Base-by-base conservation (phyloP, 1,140 invertebrate genomes). In the Eurosta solidaginis region DNA sequence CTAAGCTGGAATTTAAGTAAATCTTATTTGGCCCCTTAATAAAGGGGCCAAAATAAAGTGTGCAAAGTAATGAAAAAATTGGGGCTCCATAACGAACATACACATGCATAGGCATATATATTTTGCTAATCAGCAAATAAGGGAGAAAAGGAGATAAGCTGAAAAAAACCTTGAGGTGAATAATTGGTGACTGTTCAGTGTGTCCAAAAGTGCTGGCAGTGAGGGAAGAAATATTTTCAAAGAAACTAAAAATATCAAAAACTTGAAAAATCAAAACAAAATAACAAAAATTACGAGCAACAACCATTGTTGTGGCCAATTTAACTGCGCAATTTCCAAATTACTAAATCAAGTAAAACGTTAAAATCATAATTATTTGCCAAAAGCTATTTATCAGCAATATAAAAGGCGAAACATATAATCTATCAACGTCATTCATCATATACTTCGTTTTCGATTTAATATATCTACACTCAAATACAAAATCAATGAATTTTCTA, bases 11-110 rank as follows among this genome's bases (percentile, higher is more conserved):
- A 9, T 47, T 27, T 45, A 45, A 27, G 22, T 47, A 22, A 47
- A 20, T 45, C 45, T 44, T 74, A 14, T 45, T 74, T 47, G 73
- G 73, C 73, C 73, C 73, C 73, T 74, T 74, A 44, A 27, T 74
- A 17, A 47, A 74, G 73, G 73, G 73, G 73, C 73, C 73, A 74
- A 68, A 68, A 68, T 52, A 52, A 68, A 68, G 40, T 29, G 59
- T 68, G 33, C n/a, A 40, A 68, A 68, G 33, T 33, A 40, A 10
- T 10, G 14, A 33, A 17, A 68, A 68, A 68, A 20, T 68, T 68
- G 29, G n/a, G 27, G 59, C 17, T 20, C 17, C 59, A 22, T 9
- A 42, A 68, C 36, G 59, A 40, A 68, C 7, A 36, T 68, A 68
- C n/a, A n/a, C n/a, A n/a, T n/a, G n/a, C n/a, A n/a, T n/a, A n/a